These are phyloP conservation scores for Orthosia cruda DNA, from an alignment of 2,888 invertebrate species.

Conservation along the genomic window DNA sequence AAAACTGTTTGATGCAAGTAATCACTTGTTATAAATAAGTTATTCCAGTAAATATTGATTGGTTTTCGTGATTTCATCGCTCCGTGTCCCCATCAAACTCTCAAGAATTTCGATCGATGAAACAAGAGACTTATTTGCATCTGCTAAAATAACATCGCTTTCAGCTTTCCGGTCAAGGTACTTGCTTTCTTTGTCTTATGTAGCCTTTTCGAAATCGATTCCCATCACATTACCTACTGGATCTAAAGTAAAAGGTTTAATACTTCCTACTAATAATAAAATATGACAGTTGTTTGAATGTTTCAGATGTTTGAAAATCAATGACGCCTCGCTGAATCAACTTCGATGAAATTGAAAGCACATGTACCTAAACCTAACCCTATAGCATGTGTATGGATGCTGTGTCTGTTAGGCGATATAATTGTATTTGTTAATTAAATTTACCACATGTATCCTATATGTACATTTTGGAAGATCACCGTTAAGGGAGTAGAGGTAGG, in stretches of 20 bases:
- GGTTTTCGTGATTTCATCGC: not conserved
- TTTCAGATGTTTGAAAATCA: too few relatives aligned
- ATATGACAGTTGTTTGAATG: too few relatives aligned
- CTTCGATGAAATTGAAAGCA: too few relatives aligned
- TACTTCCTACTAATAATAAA: too few relatives aligned
- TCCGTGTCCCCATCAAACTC: not conserved
- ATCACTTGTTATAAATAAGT: not conserved
- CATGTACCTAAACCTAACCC: too few relatives aligned
- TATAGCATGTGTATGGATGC: not conserved
- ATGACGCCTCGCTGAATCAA: too few relatives aligned
- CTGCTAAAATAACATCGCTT: conserved; percentile 9
- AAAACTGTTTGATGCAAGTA: not conserved
- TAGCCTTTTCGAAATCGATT: not conserved
- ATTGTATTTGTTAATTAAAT: too few relatives aligned
- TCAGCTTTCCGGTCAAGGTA: not conserved
- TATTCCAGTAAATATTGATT: conserved; percentile 1
- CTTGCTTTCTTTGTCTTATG: not conserved
- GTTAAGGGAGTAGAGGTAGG: too few relatives aligned
- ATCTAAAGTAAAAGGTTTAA: too few relatives aligned
- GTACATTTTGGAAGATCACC: too few relatives aligned
- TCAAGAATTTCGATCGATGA: conserved; percentile 18
- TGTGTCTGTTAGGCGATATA: too few relatives aligned
- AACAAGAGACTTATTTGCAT: conserved; percentile 36
- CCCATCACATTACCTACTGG: not conserved
- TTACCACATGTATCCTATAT: too few relatives aligned